phyloP scores from a whole-genome alignment of 2,888 invertebrate species.

The Drosophila falleni region DNA sequence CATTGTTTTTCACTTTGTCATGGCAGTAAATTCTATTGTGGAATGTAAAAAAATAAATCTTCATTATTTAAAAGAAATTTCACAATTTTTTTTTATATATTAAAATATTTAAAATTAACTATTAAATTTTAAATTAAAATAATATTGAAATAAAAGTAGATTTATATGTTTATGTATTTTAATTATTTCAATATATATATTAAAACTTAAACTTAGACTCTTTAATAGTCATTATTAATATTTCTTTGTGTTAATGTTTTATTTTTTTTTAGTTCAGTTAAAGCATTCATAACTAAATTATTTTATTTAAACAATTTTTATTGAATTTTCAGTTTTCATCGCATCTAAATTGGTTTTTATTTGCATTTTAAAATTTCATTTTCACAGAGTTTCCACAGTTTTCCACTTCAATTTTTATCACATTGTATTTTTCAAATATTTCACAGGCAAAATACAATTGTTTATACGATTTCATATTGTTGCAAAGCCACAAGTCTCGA shows the following conservation, averaged over 20 bases:
- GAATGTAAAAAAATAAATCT: neutral
- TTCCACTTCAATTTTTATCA: conserved; percentile 18
- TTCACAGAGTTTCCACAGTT: conserved; percentile 7
- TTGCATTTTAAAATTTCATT: neutral
- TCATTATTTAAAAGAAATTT: neutral
- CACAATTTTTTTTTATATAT: no score
- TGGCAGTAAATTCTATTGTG: conserved; percentile 47
- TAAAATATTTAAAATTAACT: no score
- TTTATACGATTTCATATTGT: conserved; percentile 35
- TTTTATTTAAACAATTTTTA: neutral
- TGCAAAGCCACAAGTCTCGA: conserved; percentile 41
- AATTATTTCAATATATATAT: no score
- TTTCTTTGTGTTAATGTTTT: no score
- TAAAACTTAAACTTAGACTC: no score
- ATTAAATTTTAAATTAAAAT: no score
- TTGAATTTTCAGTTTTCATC: neutral
- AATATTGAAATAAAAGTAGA: no score
- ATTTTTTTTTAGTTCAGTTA: no score
- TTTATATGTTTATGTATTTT: no score
- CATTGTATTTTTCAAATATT: conserved; percentile 8
- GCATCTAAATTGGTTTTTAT: neutral
- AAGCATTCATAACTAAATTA: neutral
- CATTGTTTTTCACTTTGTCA: conserved; percentile 42
- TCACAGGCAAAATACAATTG: conserved; percentile 15
- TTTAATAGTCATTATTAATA: no score